Evolutionary conservation across 1,140 invertebrate genomes (phyloP).

Genomic region (Magallana angulata): DNA sequence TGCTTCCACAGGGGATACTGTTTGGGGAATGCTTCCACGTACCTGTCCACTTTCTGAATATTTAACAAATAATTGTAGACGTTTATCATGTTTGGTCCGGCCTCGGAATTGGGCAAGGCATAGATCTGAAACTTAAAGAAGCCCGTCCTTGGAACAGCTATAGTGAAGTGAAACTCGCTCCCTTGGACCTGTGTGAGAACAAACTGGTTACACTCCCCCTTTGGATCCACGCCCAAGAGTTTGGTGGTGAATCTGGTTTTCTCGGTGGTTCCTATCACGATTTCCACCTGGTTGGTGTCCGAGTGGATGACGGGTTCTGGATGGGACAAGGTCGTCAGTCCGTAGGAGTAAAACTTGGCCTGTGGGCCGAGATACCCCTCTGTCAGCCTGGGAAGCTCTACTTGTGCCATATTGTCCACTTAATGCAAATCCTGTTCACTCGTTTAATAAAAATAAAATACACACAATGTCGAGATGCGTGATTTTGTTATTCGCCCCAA

Average conservation of each 20-base stretch:
- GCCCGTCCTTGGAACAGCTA: constrained; percentile 72
- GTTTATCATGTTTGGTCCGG: constrained; percentile 76
- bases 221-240: constrained; percentile 68
- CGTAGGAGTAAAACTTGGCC: constrained; percentile 74
- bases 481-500: constrained; percentile 29
- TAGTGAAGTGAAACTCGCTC: constrained; percentile 68
- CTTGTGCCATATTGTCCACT: not conserved
- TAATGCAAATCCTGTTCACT: not conserved
- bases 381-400: constrained; percentile 60
- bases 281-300: constrained; percentile 71
- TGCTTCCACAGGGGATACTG: constrained; percentile 79
- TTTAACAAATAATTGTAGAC: constrained; percentile 79
- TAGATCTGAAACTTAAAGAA: constrained; percentile 79
- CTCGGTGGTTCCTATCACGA: constrained; percentile 67
- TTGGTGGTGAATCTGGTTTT: constrained; percentile 71
- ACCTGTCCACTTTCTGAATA: constrained; percentile 61
- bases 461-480: not conserved
- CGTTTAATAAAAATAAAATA: not conserved
- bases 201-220: constrained; percentile 70
- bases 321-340: constrained; percentile 70
- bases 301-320: constrained; percentile 69
- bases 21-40: constrained; percentile 74
- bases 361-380: constrained; percentile 78
- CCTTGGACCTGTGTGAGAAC: constrained; percentile 68
- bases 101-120: constrained; percentile 75